Percentiles rank a stretch among this genome's conserved stretches.
phyloP scores from a whole-genome alignment of 2,888 invertebrate genomes.

The Oithona nana region DNA sequence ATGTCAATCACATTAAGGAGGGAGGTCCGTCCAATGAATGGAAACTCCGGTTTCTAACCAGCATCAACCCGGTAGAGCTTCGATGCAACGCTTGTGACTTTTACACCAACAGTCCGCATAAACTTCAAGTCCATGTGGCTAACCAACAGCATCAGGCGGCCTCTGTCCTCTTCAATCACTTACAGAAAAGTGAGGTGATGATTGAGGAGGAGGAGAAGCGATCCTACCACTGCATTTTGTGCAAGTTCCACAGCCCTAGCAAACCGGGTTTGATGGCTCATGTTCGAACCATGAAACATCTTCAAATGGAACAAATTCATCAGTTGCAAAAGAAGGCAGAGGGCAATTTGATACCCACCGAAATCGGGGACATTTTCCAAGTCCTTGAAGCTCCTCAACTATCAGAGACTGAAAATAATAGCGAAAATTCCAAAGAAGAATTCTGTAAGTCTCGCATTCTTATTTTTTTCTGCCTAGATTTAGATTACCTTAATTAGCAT shows the following conservation, averaged over 20 bases:
- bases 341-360: conserved; percentile 55
- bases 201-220: conserved; percentile 23
- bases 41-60: conserved; percentile 67
- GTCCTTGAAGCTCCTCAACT: conserved; percentile 31
- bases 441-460: too few relatives aligned
- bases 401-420: not conserved
- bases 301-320: conserved; percentile 80
- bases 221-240: conserved; percentile 55
- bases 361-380: conserved; percentile 72
- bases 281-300: conserved; percentile 54
- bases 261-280: conserved; percentile 72
- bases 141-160: conserved; percentile 78
- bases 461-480: too few relatives aligned
- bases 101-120: conserved; percentile 89
- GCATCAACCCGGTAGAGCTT: conserved; percentile 69
- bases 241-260: conserved; percentile 62
- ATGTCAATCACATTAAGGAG: conserved; percentile 95
- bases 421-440: too few relatives aligned
- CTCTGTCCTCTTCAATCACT: conserved; percentile 58
- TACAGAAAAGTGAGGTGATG: conserved; percentile 31
- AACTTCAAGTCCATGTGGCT: conserved; percentile 70
- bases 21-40: conserved; percentile 76
- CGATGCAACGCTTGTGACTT: conserved; percentile 95
- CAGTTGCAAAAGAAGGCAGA: conserved; percentile 67
- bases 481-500: too few relatives aligned